Base-by-base conservation (phyloP, 2,797 vertebrate species). In the Hydrolagus colliei region DNA sequence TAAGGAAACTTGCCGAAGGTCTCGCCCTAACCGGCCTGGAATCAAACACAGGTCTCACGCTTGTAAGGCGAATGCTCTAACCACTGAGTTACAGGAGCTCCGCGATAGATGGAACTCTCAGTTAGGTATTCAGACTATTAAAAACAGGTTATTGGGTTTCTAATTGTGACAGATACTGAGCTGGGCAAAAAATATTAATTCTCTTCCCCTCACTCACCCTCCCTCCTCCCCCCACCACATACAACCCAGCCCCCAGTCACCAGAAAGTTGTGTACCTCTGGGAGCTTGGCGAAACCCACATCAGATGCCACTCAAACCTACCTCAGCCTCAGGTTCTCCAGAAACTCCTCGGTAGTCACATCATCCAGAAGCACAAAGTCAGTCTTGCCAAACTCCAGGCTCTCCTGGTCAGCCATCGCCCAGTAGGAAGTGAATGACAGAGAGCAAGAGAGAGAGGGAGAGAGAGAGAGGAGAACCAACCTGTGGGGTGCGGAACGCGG, bases 331-430 rank as follows among this genome's bases (percentile, higher is more conserved):
- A 98, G 91, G 88, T 98, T 98, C 68, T 94, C 95, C 95, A 97
- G 94, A 87, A 98, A 98, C 89, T 96, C 95, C 87, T 97, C 96
- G 95, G 97, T 97, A 68, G 93, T 96, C 89, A 98, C 95, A 86
- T 96, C 94, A 5, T 98, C 97, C 92, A 98, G 90, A 5, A 98
- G 96, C 27, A 98, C 96, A 2, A 98, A 98, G 90, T 98, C 97
- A 0, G 96, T 94, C 90, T 98, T 97, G 79, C 97, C 97, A 0
- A 94, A 97, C 90, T 97, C 96, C 3, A 96, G 89, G 32, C 94
- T 95, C 88, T 98, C 96, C 87, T 96, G 93, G 86, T 96, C 96
- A 1, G 96, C 97, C 97, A 98, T 98, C 85, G 67, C 27, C 76
- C 18, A 86, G 76, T 0, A 10, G 12, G 82, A 14, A 13, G 18